Base-by-base conservation (phyloP, 1,140 invertebrate genomes). In the Ceratitis capitata region DNA sequence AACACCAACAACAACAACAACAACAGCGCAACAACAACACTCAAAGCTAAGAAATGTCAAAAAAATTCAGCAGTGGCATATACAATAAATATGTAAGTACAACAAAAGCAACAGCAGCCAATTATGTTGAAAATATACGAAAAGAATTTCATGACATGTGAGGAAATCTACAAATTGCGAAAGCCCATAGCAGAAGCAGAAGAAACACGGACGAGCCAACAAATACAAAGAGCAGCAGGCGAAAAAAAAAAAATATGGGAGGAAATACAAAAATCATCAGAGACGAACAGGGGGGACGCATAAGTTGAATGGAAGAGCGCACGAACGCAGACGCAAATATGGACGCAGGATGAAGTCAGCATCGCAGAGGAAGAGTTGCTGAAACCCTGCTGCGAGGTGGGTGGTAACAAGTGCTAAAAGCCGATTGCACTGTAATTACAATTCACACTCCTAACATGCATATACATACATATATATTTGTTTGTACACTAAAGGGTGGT, bases 391-490 rank as follows among this genome's bases (percentile, higher is more conserved):
- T 78, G 23, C 39, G 9, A 78, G 69, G 32, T 53, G 47, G 49
- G 53, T 83, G 49, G 32, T 12, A 51, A 51, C 82, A 83, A 83
- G 89, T 90, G 89, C 87, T 89, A 90, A 90, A 90, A 90, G 89
- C 89, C 89, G 89, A 90, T 90, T 90, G 89, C 89, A 88, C 88
- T 89, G 89, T 90, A 90, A 90, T 90, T 90, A 90, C 89, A 90
- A 90, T 90, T 90, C 89, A 90, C 89, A 90, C 89, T 89, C 88
- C 84, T n/a, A 82, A 16, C 32, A 16, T 1, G 26, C n/a, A n/a
- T n/a, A n/a, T n/a, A n/a, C n/a, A n/a, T n/a, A n/a, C n/a, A n/a
- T n/a, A n/a, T n/a, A n/a, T n/a, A n/a, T n/a, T n/a, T n/a, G n/a
- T n/a, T n/a, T n/a, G n/a, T n/a, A n/a, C n/a, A n/a, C 16, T 19